phyloP scores from a whole-genome alignment of 2,797 vertebrate genomes.

The Chaenodraco wilsoni region DNA sequence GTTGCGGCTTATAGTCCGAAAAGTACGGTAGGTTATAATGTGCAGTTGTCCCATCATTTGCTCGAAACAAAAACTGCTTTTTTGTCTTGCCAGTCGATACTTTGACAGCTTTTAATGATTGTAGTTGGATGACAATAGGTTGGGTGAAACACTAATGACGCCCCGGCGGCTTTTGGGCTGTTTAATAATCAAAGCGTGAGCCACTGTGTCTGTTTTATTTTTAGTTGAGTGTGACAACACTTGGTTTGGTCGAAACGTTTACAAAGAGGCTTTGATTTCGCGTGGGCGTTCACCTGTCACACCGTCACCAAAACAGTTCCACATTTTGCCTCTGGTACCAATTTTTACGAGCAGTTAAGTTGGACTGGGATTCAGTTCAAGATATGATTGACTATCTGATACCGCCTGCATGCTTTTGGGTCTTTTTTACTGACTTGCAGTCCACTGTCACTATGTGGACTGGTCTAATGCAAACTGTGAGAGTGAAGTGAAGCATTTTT shows the following conservation, averaged over 20 bases:
- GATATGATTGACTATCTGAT: constrained; percentile 20
- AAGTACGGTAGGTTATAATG: background rate
- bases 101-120: background rate
- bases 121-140: background rate
- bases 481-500: background rate
- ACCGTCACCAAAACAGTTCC: constrained; percentile 18
- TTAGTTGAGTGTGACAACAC: background rate
- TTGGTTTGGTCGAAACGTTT: background rate
- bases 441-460: background rate
- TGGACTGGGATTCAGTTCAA: constrained; percentile 35
- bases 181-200: background rate
- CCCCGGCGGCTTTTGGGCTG: background rate
- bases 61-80: background rate
- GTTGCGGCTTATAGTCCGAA: too few relatives aligned
- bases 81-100: background rate
- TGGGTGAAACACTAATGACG: background rate
- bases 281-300: background rate
- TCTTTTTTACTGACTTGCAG: constrained; percentile 9
- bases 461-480: background rate
- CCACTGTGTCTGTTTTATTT: too few relatives aligned
- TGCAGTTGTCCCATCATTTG: background rate
- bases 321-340: constrained; percentile 38
- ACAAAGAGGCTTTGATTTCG: constrained; percentile 44
- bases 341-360: background rate
- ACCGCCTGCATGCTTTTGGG: constrained; percentile 2